Base-by-base conservation (phyloP, 1,140 invertebrate species). In the Tribolium madens region DNA sequence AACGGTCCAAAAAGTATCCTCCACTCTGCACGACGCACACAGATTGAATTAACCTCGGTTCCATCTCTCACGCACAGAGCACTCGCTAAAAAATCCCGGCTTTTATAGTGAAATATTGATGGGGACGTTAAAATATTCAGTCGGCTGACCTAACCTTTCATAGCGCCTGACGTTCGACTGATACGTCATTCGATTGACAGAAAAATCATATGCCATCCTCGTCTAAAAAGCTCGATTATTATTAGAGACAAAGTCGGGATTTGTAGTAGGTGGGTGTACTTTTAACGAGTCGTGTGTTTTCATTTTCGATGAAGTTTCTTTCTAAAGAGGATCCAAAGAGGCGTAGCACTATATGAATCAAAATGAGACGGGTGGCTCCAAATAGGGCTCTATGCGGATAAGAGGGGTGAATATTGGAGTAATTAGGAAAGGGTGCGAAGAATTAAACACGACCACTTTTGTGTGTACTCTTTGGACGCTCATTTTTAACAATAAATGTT, bases 1-100 rank as follows among this genome's bases (percentile, higher is more conserved):
- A 80, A 78, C 76, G 76, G 48, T 64, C 78, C 73, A 77, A 79
- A 79, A 79, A 79, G 76, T 76, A 76, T 78, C 74, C 76, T 74
- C 64, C 64, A 71, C 75, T 68, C 77, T 70, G 64, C 17, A 69
- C 74, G 60, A 76, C 46, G 60, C 75, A 69, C 72, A 79, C 68
- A 81, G 80, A 81, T 81, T 80, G 79, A 81, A 81, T 81, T 81
- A 81, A 78, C 80, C 75, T 64, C 73, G 72, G 75, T 71, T 72
- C 78, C 71, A 72, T 75, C 77, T 78, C 77, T 78, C 79, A 53
- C 78, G 53, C 50, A 68, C 73, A 60, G 64, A 68, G 64, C 36
- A 74, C 48, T 73, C 76, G 48, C 50, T 48, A 76, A 81, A 81
- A 81, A 81, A 81, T 78, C 75, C 78, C 76, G 47, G 75, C 76